Evolutionary conservation across 2,113 vertebrate genomes (phyloP).

Genomic region (Oenanthe oenanthe): DNA sequence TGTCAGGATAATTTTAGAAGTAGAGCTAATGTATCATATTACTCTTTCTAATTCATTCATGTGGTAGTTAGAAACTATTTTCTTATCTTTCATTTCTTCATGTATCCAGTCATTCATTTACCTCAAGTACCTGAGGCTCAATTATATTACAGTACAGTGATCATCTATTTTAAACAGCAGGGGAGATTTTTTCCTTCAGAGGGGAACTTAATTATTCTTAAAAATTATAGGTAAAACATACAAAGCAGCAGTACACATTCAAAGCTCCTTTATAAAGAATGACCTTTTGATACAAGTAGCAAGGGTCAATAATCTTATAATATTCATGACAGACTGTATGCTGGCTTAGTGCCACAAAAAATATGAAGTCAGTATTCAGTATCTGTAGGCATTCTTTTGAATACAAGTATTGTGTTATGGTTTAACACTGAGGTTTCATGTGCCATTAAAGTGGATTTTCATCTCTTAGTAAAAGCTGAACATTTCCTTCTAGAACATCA

Average conservation of each 20-base stretch:
- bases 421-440: not conserved
- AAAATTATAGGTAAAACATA: not conserved
- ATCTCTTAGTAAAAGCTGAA: not conserved
- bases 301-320: not conserved
- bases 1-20: conserved; percentile 6
- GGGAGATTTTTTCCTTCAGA: not conserved
- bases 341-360: not conserved
- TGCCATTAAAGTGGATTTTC: not conserved
- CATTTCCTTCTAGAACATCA: not conserved
- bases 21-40: conserved; percentile 16
- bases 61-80: conserved; percentile 39
- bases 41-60: conserved; percentile 35
- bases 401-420: not conserved
- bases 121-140: conserved; percentile 31
- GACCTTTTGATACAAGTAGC: not conserved
- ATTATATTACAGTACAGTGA: conserved; percentile 5
- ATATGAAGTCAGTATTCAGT: not conserved
- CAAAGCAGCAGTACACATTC: not conserved
- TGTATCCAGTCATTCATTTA: conserved; percentile 39
- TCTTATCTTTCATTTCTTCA: conserved; percentile 60
- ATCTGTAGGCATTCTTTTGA: not conserved
- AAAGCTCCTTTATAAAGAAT: not conserved
- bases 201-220: not conserved
- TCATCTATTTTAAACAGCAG: conserved; percentile 15
- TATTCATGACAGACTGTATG: not conserved